Conservation (phyloP, 92 coral and sea anemone species). For the Nematostella vectensis region DNA sequence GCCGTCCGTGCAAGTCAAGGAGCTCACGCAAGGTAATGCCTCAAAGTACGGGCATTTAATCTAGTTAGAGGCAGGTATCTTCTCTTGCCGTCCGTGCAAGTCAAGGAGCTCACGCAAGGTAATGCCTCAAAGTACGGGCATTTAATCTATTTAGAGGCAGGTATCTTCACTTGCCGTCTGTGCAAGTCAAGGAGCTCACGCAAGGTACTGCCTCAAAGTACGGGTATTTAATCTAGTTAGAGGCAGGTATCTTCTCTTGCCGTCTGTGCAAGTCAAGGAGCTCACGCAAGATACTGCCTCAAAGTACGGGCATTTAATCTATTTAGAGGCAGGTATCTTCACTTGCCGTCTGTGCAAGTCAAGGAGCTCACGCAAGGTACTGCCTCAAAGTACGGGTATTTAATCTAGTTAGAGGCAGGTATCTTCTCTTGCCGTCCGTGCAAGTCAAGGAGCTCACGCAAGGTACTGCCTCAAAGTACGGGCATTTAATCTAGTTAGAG, state of each 20-base stretch:
- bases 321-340: slow-evolving; percentile 66
- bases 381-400: too few relatives aligned
- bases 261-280: slow-evolving; percentile 87
- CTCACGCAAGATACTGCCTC: slow-evolving; percentile 60
- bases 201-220: slow-evolving; percentile 60
- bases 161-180: slow-evolving; percentile 71
- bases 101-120: slow-evolving; percentile 84
- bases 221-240: too few relatives aligned
- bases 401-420: too few relatives aligned
- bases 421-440: slow-evolving; percentile 68
- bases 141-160: too few relatives aligned
- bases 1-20: slow-evolving; percentile 90
- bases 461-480: slow-evolving; percentile 51
- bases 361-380: slow-evolving; percentile 77
- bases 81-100: slow-evolving; percentile 84
- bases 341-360: slow-evolving; percentile 83
- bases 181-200: slow-evolving; percentile 82
- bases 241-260: slow-evolving; percentile 67
- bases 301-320: too few relatives aligned
- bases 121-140: too few relatives aligned
- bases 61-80: slow-evolving; percentile 76
- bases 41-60: too few relatives aligned
- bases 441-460: slow-evolving; percentile 85
- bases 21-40: slow-evolving; percentile 67
- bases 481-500: too few relatives aligned